These are phyloP conservation scores for Apogon talboti DNA, from an alignment of 2,797 vertebrate genomes.

Conservation along the genomic window DNA sequence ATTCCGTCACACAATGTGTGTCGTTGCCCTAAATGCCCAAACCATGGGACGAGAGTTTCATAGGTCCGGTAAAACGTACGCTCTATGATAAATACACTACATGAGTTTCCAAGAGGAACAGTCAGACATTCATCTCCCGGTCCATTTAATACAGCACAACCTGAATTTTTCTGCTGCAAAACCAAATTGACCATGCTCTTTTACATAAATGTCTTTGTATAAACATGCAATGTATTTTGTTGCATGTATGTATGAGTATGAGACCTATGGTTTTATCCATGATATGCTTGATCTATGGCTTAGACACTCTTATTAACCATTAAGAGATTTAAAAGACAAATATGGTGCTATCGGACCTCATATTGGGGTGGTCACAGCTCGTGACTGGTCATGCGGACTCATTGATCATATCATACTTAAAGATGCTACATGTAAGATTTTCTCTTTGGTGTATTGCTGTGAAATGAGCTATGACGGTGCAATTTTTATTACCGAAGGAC, in stretches of 20 bases:
- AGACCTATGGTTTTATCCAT: slow-evolving; percentile 88
- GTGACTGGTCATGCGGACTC: slow-evolving; percentile 99
- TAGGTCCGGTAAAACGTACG: slow-evolving; percentile 17
- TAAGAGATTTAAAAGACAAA: slow-evolving; percentile 88
- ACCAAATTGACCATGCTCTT: slow-evolving; percentile 85
- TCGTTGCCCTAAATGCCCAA: slow-evolving; percentile 13
- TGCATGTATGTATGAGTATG: slow-evolving; percentile 85
- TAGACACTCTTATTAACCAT: slow-evolving; percentile 88
- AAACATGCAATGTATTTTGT: slow-evolving; percentile 84
- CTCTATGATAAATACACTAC: slow-evolving; percentile 25
- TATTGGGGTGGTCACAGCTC: slow-evolving; percentile 91
- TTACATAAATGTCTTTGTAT: slow-evolving; percentile 83
- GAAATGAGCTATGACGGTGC: slow-evolving; percentile 41
- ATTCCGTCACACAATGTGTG: slow-evolving; percentile 25
- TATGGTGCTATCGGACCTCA: slow-evolving; percentile 99
- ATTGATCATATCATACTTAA: slow-evolving; percentile 96
- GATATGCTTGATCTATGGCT: slow-evolving; percentile 88
- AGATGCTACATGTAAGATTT: slow-evolving; percentile 77
- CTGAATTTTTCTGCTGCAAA: slow-evolving; percentile 94
- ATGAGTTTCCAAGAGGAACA: slow-evolving; percentile 47
- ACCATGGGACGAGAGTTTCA: slow-evolving; percentile 20
- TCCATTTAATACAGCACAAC: slow-evolving; percentile 92
- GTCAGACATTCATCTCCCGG: slow-evolving; percentile 67
- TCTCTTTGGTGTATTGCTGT: slow-evolving; percentile 59
- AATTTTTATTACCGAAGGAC: slow-evolving; percentile 54